Evolutionary conservation across 2,888 invertebrate species (phyloP).

Genomic region (Emmelina monodactyla): DNA sequence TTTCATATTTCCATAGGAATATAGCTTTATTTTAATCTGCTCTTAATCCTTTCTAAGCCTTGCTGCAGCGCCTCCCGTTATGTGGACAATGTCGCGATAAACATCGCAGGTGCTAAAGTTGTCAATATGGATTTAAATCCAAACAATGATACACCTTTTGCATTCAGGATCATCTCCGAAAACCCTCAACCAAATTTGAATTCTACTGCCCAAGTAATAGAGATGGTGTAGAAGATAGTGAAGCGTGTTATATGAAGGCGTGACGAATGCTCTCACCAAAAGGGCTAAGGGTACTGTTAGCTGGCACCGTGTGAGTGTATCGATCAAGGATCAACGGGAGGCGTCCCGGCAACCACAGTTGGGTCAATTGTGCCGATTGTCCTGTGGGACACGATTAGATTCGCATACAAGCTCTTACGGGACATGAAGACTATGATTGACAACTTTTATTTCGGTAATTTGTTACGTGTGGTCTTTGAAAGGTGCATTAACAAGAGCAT

Average conservation of each 20-base stretch:
- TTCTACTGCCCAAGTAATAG: neutral
- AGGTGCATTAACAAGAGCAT: no score
- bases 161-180: neutral
- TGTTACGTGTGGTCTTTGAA: no score
- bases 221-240: neutral
- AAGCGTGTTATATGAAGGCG: neutral
- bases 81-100: neutral
- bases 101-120: conserved; percentile 19
- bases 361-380: conserved; percentile 12
- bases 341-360: conserved; percentile 12
- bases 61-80: conserved; percentile 12
- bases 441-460: no score
- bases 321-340: conserved; percentile 4
- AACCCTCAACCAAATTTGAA: neutral
- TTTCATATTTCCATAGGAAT: neutral
- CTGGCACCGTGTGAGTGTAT: conserved; percentile 3
- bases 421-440: no score
- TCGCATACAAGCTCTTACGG: no score
- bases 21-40: neutral
- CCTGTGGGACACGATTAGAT: conserved; percentile 27
- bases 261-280: neutral
- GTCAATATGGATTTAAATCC: conserved; percentile 16
- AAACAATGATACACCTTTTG: conserved; percentile 2
- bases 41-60: neutral
- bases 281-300: conserved; percentile 8